A percentile compares a stretch with the other conserved stretches of the same genome.
Evolutionary conservation across 2,888 invertebrate genomes (phyloP).

Genomic region (Thymelicus acteon): DNA sequence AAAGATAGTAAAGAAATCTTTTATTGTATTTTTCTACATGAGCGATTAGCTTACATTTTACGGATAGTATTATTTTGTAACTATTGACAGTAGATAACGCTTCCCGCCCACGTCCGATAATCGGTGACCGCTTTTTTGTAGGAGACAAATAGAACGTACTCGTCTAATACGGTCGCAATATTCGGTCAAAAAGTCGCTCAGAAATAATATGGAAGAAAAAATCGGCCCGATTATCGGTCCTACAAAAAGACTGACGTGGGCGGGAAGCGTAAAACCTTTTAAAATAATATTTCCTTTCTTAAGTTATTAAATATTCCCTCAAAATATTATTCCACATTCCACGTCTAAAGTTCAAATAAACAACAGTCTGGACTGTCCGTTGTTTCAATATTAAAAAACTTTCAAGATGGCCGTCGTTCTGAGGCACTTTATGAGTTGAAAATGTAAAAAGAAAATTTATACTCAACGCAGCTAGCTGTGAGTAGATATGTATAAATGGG

Average conservation of each 20-base stretch:
- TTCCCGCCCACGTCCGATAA: too few species aligned
- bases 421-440: constrained; percentile 36
- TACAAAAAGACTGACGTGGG: too few species aligned
- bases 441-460: constrained; percentile 27
- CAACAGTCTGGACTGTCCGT: constrained; percentile 48
- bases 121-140: too few species aligned
- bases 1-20: neutral
- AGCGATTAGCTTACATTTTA: neutral
- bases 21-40: neutral
- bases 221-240: too few species aligned
- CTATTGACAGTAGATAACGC: too few species aligned
- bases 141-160: too few species aligned
- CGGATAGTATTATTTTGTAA: neutral
- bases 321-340: constrained; percentile 26
- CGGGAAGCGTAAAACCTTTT: too few species aligned
- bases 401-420: constrained; percentile 43
- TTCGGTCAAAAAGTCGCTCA: too few species aligned
- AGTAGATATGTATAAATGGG: too few species aligned
- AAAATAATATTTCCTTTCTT: neutral
- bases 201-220: too few species aligned
- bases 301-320: neutral
- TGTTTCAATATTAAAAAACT: constrained; percentile 62
- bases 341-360: constrained; percentile 39
- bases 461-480: constrained; percentile 12
- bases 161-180: too few species aligned